Evolutionary conservation across 2,888 invertebrate species (phyloP).

Genomic region (Protonemura montana): DNA sequence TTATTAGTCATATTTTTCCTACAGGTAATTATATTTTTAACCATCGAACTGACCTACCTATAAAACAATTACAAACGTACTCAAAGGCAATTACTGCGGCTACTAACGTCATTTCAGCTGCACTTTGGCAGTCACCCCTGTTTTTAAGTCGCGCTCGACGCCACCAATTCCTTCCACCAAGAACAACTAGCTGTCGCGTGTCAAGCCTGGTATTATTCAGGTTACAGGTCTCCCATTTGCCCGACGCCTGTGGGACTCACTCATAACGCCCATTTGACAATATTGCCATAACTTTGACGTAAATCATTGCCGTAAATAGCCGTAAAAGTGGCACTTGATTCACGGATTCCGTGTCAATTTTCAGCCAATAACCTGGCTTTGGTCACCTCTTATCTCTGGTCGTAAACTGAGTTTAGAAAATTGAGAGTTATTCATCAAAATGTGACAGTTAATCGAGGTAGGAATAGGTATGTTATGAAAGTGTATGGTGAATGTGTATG

Average conservation of each 20-base stretch:
- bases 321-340: conserved; percentile 18
- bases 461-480: background rate
- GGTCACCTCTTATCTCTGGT: background rate
- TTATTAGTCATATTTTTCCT: background rate
- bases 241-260: background rate
- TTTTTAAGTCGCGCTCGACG: background rate
- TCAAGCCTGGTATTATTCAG: background rate
- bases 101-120: background rate
- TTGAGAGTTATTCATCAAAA: background rate
- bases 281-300: background rate
- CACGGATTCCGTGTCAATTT: conserved; percentile 23
- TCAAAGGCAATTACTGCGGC: background rate
- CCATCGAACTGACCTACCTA: background rate
- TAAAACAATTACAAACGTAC: background rate
- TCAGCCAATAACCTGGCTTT: background rate
- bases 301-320: conserved; percentile 30
- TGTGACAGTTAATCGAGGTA: background rate
- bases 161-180: background rate
- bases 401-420: background rate
- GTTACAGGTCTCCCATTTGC: conserved; percentile 14
- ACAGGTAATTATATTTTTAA: background rate
- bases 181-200: background rate
- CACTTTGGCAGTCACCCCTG: background rate
- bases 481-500: too few relatives aligned
- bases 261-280: conserved; percentile 16